A percentile compares a stretch with the other conserved stretches of the same genome.
phyloP scores from a whole-genome alignment of 2,888 invertebrate genomes.

The Nymphalis c-album region DNA sequence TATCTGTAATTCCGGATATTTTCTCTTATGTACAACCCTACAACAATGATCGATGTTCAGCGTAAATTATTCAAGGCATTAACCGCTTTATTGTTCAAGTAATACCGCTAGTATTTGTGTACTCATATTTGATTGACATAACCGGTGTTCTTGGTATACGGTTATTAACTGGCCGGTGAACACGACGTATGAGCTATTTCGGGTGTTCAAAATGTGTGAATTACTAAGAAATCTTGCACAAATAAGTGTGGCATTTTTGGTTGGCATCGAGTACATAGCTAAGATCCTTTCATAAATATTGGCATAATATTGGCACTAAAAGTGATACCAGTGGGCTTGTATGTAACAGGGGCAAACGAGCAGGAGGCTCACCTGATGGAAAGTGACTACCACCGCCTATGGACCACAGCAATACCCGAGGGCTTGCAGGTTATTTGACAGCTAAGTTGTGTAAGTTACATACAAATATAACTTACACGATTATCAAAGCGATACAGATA shows the following conservation, averaged over 20 bases:
- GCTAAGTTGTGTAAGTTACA: no score
- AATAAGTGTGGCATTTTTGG: not conserved
- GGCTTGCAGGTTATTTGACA: no score
- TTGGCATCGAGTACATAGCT: no score
- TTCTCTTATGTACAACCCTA: not conserved
- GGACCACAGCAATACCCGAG: no score
- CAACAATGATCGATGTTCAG: slow-evolving; percentile 1
- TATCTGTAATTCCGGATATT: not conserved
- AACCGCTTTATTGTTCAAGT: slow-evolving; percentile 28
- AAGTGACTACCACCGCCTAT: no score
- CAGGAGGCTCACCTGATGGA: no score
- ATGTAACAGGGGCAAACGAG: no score
- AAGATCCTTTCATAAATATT: no score
- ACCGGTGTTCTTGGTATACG: slow-evolving; percentile 3
- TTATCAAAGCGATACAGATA: no score
- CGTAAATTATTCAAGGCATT: slow-evolving; percentile 31
- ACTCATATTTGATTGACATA: slow-evolving; percentile 20
- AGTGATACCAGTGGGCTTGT: no score
- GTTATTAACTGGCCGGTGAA: slow-evolving; percentile 8
- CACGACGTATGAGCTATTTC: slow-evolving; percentile 4
- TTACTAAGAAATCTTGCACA: not conserved
- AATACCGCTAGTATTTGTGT: slow-evolving; percentile 28
- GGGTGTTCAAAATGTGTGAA: not conserved
- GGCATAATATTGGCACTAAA: no score
- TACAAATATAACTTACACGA: no score